Base-by-base conservation (phyloP, 2,888 invertebrate genomes). In the Tanytarsus gracilentus region DNA sequence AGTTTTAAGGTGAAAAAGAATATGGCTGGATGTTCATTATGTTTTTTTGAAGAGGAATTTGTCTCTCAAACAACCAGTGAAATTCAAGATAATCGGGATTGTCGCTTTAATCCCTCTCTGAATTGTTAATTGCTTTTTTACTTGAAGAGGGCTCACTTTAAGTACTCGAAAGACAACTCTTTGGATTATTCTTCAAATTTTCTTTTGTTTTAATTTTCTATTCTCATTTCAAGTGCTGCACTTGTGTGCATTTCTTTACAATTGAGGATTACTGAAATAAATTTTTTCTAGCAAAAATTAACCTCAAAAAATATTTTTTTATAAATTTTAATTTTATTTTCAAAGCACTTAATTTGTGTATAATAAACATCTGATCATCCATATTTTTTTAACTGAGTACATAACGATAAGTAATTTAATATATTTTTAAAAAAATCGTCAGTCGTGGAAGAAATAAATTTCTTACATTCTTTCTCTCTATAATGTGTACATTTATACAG, bases 211-310 rank as follows among this genome's bases (percentile, higher is more conserved):
- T 30, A 30, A 6, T 30, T 30, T 30, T 30, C 9, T 30, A 8
- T 30, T 30, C 9, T 30, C 9, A 30, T 8, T 30, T 30, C 30
- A 30, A 30, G 7, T 9, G 30, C 14, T 23, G 29, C n/a, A n/a
- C n/a, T n/a, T n/a, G n/a, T n/a, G n/a, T n/a, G n/a, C n/a, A n/a
- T n/a, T n/a, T n/a, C n/a, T n/a, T n/a, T n/a, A n/a, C n/a, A n/a
- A n/a, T n/a, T n/a, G n/a, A 18, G 14, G 21, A 25, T 29, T 14
- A 16, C 23, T 49, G 30, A 49, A 49, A 51, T 30, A 50, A 21
- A 51, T 29, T 53, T 52, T 61, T 16, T 49, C 48, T 61, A 30
- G 44, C 40, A 53, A 49, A 55, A 40, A 61, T 36, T 52, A 50
- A 48, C 53, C 18, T 55, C 49, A 30, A 23, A 49, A 25, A 21